Conservation (phyloP, 2,797 vertebrate species). For the Octomys mimax region DNA sequence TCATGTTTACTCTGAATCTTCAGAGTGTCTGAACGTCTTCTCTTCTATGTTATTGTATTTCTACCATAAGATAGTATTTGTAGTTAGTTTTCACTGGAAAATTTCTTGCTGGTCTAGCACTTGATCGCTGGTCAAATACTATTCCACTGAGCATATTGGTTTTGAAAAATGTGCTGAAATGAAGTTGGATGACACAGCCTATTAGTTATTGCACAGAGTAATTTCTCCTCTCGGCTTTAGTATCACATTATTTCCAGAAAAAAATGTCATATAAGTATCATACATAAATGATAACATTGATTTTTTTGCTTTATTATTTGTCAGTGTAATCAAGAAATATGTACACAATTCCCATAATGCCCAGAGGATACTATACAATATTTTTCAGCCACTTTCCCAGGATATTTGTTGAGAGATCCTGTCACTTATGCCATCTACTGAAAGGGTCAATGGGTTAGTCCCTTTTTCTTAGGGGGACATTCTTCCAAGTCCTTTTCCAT, state of each 20-base stretch:
- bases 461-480: background rate
- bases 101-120: background rate
- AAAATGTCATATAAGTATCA: background rate
- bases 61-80: background rate
- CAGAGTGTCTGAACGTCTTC: background rate
- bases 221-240: background rate
- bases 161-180: background rate
- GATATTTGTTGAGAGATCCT: background rate
- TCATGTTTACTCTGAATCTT: background rate
- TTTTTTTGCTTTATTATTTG: background rate
- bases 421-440: background rate
- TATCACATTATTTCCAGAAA: background rate
- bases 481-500: background rate
- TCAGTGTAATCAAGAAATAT: background rate
- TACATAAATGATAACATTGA: background rate
- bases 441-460: background rate
- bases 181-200: fast-evolving
- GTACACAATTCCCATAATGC: background rate
- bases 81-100: background rate
- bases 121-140: background rate
- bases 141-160: background rate
- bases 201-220: background rate
- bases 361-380: background rate
- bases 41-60: background rate
- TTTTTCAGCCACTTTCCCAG: background rate